Evolutionary conservation across 1,140 invertebrate species (phyloP).

Genomic region (Saccostrea glomerata): DNA sequence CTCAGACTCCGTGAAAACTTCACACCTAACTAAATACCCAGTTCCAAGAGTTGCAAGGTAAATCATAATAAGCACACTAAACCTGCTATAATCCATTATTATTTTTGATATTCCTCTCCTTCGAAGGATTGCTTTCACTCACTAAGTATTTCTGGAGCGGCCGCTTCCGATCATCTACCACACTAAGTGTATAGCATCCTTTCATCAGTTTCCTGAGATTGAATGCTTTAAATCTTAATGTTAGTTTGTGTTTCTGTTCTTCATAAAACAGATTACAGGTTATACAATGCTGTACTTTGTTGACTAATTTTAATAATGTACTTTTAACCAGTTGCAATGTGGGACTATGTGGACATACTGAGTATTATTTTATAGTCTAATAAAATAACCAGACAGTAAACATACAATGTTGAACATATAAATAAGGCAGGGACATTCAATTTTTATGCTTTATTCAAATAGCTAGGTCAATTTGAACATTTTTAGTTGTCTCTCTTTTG

Average conservation of each 20-base stretch:
- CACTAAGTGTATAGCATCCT: not conserved
- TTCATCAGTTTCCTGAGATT: not conserved
- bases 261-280: not conserved
- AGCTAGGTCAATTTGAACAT: too few species aligned
- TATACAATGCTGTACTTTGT: too few species aligned
- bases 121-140: not conserved
- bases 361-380: too few species aligned
- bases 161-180: not conserved
- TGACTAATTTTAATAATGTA: too few species aligned
- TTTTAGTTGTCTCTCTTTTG: too few species aligned
- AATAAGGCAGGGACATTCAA: too few species aligned
- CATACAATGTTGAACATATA: too few species aligned
- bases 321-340: too few species aligned
- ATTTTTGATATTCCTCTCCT: not conserved
- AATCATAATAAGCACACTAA: not conserved
- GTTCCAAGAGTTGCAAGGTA: not conserved
- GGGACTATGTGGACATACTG: too few species aligned
- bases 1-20: constrained; percentile 10
- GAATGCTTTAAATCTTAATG: not conserved
- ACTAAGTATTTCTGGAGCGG: not conserved
- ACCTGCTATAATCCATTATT: not conserved
- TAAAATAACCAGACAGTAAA: too few species aligned
- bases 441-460: too few species aligned
- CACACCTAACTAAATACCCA: not conserved
- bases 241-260: not conserved